These are phyloP conservation scores for Leguminivora glycinivorella DNA, from an alignment of 1,140 invertebrate species.

Conservation along the genomic window DNA sequence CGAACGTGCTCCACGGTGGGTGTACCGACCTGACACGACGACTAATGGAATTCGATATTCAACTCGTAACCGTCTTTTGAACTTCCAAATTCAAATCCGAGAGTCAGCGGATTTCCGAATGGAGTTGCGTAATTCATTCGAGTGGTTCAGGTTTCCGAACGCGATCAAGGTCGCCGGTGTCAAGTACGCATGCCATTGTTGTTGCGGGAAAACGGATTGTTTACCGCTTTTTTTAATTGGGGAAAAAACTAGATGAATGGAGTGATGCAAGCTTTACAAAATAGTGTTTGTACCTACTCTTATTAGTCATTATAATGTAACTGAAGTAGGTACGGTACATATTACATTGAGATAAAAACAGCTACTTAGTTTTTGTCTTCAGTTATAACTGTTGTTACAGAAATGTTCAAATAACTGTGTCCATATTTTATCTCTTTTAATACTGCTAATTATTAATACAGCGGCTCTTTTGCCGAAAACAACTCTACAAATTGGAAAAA, in stretches of 20 bases:
- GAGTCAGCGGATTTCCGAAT: slow-evolving; percentile 53
- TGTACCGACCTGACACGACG: slow-evolving; percentile 40
- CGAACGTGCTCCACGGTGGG: too few relatives aligned
- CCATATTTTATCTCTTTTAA: too few relatives aligned
- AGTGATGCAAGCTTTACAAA: background rate
- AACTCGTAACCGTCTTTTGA: slow-evolving; percentile 50
- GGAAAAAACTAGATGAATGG: slow-evolving; percentile 2
- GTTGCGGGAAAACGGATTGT: slow-evolving; percentile 3
- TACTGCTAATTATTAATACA: too few relatives aligned
- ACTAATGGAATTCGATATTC: slow-evolving; percentile 45
- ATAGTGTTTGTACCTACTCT: background rate
- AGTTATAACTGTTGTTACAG: too few relatives aligned
- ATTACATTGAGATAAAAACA: too few relatives aligned
- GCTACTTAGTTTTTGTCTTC: too few relatives aligned
- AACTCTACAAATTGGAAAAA: too few relatives aligned
- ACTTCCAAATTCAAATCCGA: background rate
- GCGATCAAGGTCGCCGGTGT: slow-evolving; percentile 20
- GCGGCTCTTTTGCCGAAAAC: too few relatives aligned
- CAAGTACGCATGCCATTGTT: slow-evolving; percentile 14
- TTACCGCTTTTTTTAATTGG: slow-evolving; percentile 2
- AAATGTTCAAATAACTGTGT: too few relatives aligned
- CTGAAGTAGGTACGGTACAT: too few relatives aligned
- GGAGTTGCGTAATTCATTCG: slow-evolving; percentile 34
- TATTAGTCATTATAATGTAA: background rate
- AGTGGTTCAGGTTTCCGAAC: slow-evolving; percentile 23